Evolutionary conservation across 2,888 invertebrate species (phyloP).

Genomic region (Eurytoma californica): DNA sequence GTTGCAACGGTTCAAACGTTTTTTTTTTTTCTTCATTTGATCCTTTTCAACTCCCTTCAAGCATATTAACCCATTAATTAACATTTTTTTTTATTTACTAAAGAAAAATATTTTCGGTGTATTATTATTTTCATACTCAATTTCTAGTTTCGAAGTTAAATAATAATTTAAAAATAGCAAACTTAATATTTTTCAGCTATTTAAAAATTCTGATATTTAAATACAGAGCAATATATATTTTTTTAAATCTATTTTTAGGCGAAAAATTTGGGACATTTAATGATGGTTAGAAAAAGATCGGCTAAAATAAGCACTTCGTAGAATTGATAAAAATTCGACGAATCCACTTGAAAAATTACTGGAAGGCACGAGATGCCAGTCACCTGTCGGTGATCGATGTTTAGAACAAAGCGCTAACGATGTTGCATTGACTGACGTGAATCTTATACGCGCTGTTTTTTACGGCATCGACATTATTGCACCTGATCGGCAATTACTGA

Average conservation of each 20-base stretch:
- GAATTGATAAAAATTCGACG: constrained; percentile 2
- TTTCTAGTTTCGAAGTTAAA: too few relatives aligned
- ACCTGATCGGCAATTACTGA: background rate
- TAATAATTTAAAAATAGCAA: too few relatives aligned
- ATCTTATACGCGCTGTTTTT: constrained; percentile 48
- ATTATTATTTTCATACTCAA: too few relatives aligned
- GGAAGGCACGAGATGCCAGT: constrained; percentile 37
- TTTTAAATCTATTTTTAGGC: too few relatives aligned
- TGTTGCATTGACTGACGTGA: constrained; percentile 55
- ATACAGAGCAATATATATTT: too few relatives aligned
- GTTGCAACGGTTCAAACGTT: constrained; percentile 42
- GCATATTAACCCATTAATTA: background rate
- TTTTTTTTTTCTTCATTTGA: constrained; percentile 26
- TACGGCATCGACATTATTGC: constrained; percentile 11
- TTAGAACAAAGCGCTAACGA: constrained; percentile 55
- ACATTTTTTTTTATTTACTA: too few relatives aligned
- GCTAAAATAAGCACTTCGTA: too few relatives aligned
- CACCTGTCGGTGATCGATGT: constrained; percentile 53
- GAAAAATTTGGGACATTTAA: too few relatives aligned
- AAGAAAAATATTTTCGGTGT: too few relatives aligned
- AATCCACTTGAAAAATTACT: constrained; percentile 25
- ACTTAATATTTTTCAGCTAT: too few relatives aligned
- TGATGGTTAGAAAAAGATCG: too few relatives aligned
- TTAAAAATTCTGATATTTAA: too few relatives aligned
- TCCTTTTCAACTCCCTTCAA: background rate